Evolutionary conservation across 1,140 invertebrate genomes (phyloP).

Genomic region (Drosophila burlai): DNA sequence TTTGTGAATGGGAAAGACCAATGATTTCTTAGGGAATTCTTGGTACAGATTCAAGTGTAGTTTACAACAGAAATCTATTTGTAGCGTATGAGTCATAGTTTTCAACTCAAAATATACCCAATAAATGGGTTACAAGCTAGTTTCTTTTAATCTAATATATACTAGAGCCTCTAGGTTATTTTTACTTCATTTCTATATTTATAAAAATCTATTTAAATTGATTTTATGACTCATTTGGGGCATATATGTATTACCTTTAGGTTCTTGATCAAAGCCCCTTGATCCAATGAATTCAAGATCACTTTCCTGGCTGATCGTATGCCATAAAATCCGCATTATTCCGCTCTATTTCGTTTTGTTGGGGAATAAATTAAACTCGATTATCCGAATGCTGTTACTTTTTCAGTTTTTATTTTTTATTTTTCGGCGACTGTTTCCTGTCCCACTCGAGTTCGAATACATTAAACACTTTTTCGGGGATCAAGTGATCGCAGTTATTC

Average conservation of each 20-base stretch:
- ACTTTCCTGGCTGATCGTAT: constrained; percentile 9
- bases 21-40: background rate
- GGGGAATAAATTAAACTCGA: constrained; percentile 27
- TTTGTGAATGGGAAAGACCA: constrained; percentile 1
- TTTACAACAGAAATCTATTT: background rate
- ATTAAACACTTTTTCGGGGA: constrained; percentile 46
- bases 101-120: background rate
- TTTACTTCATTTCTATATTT: background rate
- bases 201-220: background rate
- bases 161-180: background rate
- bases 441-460: constrained; percentile 32
- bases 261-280: background rate
- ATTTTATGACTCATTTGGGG: background rate
- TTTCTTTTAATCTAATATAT: background rate
- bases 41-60: background rate
- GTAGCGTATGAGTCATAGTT: background rate
- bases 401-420: constrained; percentile 6
- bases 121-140: no score
- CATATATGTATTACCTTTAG: background rate
- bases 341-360: constrained; percentile 8
- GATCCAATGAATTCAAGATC: constrained; percentile 21
- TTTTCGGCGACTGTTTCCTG: constrained; percentile 36
- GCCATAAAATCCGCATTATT: constrained; percentile 30
- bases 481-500: constrained; percentile 50
- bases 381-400: constrained; percentile 17